A percentile compares a stretch with the other conserved stretches of the same genome.
These are phyloP conservation scores for Isichthys henryi DNA, from an alignment of 2,113 vertebrate genomes.

Conservation along the genomic window DNA sequence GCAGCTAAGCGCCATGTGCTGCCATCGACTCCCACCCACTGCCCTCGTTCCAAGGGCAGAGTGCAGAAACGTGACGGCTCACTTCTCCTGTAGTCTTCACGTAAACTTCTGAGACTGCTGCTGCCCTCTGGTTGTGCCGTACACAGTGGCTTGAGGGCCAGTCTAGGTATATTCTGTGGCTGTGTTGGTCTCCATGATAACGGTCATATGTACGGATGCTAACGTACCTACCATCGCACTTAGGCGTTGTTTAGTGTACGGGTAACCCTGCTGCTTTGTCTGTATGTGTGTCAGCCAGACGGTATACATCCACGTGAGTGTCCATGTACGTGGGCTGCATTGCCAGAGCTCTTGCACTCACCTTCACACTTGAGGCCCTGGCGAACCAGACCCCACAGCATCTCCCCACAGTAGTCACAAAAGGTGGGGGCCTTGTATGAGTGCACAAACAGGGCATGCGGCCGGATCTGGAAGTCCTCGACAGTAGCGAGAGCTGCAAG, in stretches of 20 bases:
- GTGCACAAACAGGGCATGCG: conserved; percentile 93
- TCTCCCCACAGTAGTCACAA: conserved; percentile 98
- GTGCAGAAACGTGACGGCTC: background rate
- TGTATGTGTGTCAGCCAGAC: background rate
- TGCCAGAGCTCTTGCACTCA: conserved; percentile 39
- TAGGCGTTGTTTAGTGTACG: background rate
- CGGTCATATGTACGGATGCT: background rate
- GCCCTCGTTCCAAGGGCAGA: background rate
- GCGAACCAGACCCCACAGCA: conserved; percentile 97
- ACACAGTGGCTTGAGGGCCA: background rate
- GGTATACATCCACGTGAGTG: background rate
- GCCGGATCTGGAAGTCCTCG: conserved; percentile 98
- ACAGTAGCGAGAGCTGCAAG: conserved; percentile 86
- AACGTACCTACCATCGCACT: background rate
- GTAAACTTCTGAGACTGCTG: background rate
- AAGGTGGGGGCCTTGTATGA: conserved; percentile 98
- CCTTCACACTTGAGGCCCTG: conserved; percentile 99
- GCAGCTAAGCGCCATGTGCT: background rate
- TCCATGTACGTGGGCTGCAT: background rate
- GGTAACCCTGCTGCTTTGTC: background rate
- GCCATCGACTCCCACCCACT: background rate
- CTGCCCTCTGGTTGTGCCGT: background rate
- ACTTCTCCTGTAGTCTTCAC: background rate
- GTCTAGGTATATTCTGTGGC: background rate
- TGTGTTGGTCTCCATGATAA: background rate